Percentiles rank a stretch among this genome's conserved stretches.
phyloP scores from a whole-genome alignment of 2,113 vertebrate genomes.

The Paratilapia polleni region DNA sequence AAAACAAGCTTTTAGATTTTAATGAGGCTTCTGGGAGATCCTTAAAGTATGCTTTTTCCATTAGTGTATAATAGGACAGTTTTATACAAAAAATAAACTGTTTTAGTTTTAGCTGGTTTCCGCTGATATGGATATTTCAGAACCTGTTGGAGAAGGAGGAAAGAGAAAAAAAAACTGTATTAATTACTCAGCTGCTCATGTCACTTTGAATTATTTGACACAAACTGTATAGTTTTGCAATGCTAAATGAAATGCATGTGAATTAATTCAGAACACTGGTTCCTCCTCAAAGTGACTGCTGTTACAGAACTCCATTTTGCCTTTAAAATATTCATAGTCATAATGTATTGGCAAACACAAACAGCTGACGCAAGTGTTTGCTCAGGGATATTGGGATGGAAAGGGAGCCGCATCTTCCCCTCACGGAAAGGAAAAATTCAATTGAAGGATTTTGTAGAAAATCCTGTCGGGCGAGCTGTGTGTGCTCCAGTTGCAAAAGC shows the following conservation, averaged over 20 bases:
- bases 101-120: not conserved
- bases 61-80: not conserved
- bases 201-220: slow-evolving; percentile 1
- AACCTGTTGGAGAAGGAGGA: not conserved
- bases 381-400: slow-evolving; percentile 60
- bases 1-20: not conserved
- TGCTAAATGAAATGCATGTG: not conserved
- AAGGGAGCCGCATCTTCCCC: slow-evolving; percentile 47
- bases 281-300: slow-evolving; percentile 17
- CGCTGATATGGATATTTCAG: not conserved
- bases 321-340: slow-evolving; percentile 66
- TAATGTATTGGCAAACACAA: slow-evolving; percentile 66
- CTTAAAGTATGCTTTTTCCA: not conserved
- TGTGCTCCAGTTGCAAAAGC: slow-evolving; percentile 64
- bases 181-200: not conserved
- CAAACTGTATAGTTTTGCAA: not conserved
- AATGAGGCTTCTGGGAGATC: slow-evolving; percentile 20
- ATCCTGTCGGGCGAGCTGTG: slow-evolving; percentile 59
- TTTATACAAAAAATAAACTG: not conserved
- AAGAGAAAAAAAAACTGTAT: not conserved
- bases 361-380: slow-evolving; percentile 69
- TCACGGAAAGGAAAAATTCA: slow-evolving; percentile 56
- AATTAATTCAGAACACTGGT: slow-evolving; percentile 8
- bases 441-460: slow-evolving; percentile 70
- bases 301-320: slow-evolving; percentile 28